Evolutionary conservation across 2,888 invertebrate genomes (phyloP).

Genomic region (Nemotelus pantherinus): DNA sequence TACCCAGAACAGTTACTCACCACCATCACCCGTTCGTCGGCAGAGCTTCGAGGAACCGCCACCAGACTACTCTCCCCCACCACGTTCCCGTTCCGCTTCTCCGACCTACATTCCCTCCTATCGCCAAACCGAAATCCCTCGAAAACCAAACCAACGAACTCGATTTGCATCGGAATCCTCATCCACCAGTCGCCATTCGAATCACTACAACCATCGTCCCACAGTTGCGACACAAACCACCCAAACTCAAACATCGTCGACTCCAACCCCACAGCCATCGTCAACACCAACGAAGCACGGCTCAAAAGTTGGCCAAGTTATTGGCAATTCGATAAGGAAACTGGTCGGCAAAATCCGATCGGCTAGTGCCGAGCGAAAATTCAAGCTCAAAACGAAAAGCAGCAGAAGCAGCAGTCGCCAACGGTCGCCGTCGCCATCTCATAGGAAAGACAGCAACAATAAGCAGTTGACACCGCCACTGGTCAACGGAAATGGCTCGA

Average conservation of each 20-base stretch:
- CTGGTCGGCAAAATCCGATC: constrained; percentile 84
- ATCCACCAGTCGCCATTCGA: constrained; percentile 52
- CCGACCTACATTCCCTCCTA: constrained; percentile 58
- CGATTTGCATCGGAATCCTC: constrained; percentile 70
- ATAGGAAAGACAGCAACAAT: constrained; percentile 57
- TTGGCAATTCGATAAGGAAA: constrained; percentile 84
- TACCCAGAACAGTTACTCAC: constrained; percentile 57
- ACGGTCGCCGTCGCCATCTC: constrained; percentile 68
- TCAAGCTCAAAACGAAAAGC: constrained; percentile 69
- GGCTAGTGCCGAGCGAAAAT: constrained; percentile 74
- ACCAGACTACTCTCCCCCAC: constrained; percentile 77
- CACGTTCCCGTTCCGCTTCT: constrained; percentile 61
- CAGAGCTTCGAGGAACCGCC: constrained; percentile 71
- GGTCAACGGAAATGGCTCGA: constrained; percentile 57
- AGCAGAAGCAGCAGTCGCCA: constrained; percentile 64
- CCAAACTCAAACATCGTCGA: constrained; percentile 63
- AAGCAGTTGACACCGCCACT: constrained; percentile 59
- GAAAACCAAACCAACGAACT: constrained; percentile 76
- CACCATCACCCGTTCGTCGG: constrained; percentile 64
- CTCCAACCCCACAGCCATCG: constrained; percentile 53
- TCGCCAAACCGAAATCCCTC: constrained; percentile 66
- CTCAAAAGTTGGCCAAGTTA: constrained; percentile 69
- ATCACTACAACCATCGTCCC: constrained; percentile 52
- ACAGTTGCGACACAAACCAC: constrained; percentile 58
- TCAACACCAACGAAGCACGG: constrained; percentile 62